Base-by-base conservation (phyloP, 2,113 vertebrate species). In the Synodontis membranacea region DNA sequence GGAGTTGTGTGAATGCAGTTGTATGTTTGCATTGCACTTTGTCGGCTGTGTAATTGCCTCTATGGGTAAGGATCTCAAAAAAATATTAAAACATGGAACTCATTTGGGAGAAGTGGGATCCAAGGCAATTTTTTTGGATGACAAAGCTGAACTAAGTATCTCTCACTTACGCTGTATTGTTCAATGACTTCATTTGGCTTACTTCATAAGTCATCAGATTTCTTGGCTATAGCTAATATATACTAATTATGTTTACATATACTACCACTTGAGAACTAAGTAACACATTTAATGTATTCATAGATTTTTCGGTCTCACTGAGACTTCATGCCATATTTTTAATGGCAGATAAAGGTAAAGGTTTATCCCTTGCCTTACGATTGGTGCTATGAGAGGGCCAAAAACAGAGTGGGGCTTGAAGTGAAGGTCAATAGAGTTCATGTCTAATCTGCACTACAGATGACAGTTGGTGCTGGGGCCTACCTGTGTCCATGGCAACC, bases 401-500 rank as follows among this genome's bases (percentile, higher is more conserved):
- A 31, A 79, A 87, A 89, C 50, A 50, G 48, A 72, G 86, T 85
- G 25, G 48, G 48, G 87, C 68, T 66, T 64, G 80, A 85, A 82
- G 54, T 42, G 50, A 54, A 89, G 89, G 89, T 88, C 84, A 83
- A 50, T 60, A 84, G 84, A 87, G 86, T 87, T 90, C 84, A 90
- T 60, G 76, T 87, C 86, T 89, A 87, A 88, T 90, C 87, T 89
- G 70, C 87, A 86, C 84, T 84, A 82, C 39, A 25, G 75, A 84
- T 56, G 82, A 86, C 89, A 89, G 89, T 89, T 86, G 70, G 56
- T 60, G 37, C 75, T 86, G 86, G 82, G 76, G 86, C 66, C 84
- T 86, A 88, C 44, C 80, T 74, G 89, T 90, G 83, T 88, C 89
- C 84, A 70, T 89, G 88, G 88, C 86, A 90, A 90, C 89, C 60